These are phyloP conservation scores for Vulpes vulpes DNA, from an alignment of 2,113 vertebrate genomes.

Conservation along the genomic window DNA sequence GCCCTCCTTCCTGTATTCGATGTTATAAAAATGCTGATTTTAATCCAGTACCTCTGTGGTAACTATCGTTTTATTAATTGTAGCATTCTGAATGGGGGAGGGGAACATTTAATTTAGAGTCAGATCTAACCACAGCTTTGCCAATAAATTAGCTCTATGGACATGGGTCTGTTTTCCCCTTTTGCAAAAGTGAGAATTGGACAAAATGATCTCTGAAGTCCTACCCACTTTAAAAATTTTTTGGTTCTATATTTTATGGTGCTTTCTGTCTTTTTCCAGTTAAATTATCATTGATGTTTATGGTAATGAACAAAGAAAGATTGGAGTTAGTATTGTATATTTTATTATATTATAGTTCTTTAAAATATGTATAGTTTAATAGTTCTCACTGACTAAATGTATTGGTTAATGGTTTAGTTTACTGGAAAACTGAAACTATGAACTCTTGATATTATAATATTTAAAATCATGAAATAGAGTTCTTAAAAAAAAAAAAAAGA, in stretches of 20 bases:
- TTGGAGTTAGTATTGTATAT: conserved; percentile 29
- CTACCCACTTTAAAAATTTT: conserved; percentile 33
- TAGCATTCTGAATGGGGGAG: neutral
- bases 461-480: conserved; percentile 27
- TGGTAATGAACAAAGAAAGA: conserved; percentile 39
- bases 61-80: conserved; percentile 17
- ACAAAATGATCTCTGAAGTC: conserved; percentile 42
- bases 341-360: conserved; percentile 35
- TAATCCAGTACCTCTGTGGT: neutral
- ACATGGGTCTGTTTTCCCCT: neutral
- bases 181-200: conserved; percentile 46
- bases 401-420: conserved; percentile 28
- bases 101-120: conserved; percentile 10
- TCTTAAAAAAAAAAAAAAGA: too few relatives aligned
- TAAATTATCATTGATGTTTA: conserved; percentile 56
- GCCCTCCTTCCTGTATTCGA: neutral
- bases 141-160: neutral
- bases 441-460: conserved; percentile 31
- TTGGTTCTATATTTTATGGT: neutral
- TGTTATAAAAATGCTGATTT: conserved; percentile 32
- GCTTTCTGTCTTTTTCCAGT: neutral
- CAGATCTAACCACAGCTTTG: neutral
- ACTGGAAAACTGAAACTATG: conserved; percentile 42
- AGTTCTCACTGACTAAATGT: conserved; percentile 15
- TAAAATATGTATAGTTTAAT: neutral